Evolutionary conservation across 1,140 invertebrate genomes (phyloP), one percentile per base, ranked within the genome.

Genomic region (Pomacea maculata): DNA sequence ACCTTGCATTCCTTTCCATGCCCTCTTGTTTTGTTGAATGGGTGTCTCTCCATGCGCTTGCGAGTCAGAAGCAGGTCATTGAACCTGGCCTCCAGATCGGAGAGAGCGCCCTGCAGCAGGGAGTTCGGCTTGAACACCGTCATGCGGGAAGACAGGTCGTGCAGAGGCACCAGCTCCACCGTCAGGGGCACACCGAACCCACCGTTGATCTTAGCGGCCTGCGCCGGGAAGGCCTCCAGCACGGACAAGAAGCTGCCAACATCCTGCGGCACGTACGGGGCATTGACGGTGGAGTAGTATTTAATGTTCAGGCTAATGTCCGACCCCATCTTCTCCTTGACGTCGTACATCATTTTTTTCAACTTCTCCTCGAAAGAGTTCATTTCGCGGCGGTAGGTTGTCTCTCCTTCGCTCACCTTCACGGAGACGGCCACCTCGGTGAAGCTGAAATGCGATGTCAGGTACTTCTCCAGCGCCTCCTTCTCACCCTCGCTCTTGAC

Each of bases 361-460:
- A 81, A 67, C 67, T 81, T 76, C 25, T 81, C 75, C 75, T 81
- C 80, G 55, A 81, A 81, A 14, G 80, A 81, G 75, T 81, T 74
- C 63, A 75, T 75, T 74, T 81, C 80, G 1, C 65, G 34, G 21
- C 61, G 57, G 19, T 67, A 67, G 14, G 12, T 63, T 12, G n/a
- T 52, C 34, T 78, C 76, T 11, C 68, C 34, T 9, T 64, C 64
- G 3, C 29, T 15, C 25, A n/a, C 25, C 65, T 78, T 9, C 76
- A 78, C 34, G 11, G 64, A 52, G 10, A 78, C 65, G 63, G 19
- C 21, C 29, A 78, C 45, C 65, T 78, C 76, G 76, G 54, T 78
- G 34, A 78, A 67, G 29, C 21, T 78, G 76, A 78, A 78, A 14
- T 52, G 63, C 14, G 64, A 68, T 1, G 25, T 65, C 34, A 78